These are phyloP conservation scores for Raja brachyura DNA, from an alignment of 2,113 vertebrate species.

Conservation along the genomic window DNA sequence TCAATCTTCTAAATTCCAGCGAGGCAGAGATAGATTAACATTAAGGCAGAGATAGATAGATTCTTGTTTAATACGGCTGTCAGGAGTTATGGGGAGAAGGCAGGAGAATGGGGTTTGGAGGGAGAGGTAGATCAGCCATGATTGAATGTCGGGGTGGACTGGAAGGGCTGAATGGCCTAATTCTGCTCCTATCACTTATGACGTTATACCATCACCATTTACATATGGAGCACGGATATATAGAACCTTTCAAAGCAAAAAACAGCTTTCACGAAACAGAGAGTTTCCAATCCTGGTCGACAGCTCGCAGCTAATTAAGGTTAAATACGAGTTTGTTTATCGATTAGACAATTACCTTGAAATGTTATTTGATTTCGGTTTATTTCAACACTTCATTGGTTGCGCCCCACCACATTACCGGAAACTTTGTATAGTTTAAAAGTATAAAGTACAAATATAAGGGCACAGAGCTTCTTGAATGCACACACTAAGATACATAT, in stretches of 20 bases:
- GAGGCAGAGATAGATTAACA: too few relatives aligned
- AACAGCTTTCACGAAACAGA: background rate
- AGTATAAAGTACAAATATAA: background rate
- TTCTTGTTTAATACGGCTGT: too few relatives aligned
- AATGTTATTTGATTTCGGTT: constrained; percentile 6
- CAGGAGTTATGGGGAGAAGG: too few relatives aligned
- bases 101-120: too few relatives aligned
- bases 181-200: too few relatives aligned
- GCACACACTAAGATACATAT: background rate
- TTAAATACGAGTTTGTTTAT: background rate
- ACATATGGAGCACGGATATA: background rate
- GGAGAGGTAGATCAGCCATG: too few relatives aligned
- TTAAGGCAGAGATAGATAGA: too few relatives aligned
- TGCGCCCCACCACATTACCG: background rate
- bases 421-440: background rate
- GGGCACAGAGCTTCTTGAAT: background rate
- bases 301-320: constrained; percentile 12
- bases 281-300: background rate
- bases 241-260: too few relatives aligned
- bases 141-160: too few relatives aligned
- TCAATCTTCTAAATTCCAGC: too few relatives aligned
- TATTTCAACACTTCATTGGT: background rate
- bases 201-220: background rate
- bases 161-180: too few relatives aligned
- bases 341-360: background rate